phyloP scores from a whole-genome alignment of 2,113 vertebrate species.

The Chaenogobius annularis region DNA sequence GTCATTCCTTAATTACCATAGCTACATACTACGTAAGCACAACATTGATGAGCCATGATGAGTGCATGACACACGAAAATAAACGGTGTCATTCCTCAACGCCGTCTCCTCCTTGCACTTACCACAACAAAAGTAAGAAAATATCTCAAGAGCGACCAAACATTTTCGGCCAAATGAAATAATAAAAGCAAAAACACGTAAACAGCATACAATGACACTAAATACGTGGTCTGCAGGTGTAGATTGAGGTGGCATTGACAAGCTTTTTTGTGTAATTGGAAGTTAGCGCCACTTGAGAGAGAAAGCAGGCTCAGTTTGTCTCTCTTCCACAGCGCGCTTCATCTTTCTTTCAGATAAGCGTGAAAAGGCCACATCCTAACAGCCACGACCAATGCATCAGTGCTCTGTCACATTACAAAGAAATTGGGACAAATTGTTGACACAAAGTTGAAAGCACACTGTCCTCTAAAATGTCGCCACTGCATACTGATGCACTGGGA shows the following conservation, averaged over 20 bases:
- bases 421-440: conserved; percentile 7
- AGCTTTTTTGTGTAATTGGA: background rate
- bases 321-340: background rate
- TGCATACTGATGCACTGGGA: background rate
- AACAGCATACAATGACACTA: background rate
- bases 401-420: conserved; percentile 5
- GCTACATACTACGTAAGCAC: too few relatives aligned
- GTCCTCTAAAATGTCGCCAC: conserved; percentile 1
- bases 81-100: too few relatives aligned
- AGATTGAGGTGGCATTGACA: background rate
- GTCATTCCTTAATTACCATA: too few relatives aligned
- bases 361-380: conserved; percentile 1
- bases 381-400: conserved; percentile 8
- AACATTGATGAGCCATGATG: too few relatives aligned
- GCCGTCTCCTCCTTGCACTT: too few relatives aligned
- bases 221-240: background rate
- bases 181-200: background rate
- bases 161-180: background rate
- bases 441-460: background rate
- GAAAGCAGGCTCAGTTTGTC: background rate
- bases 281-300: background rate
- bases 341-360: background rate
- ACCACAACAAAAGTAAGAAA: too few relatives aligned
- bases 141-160: background rate
- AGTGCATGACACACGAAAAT: too few relatives aligned